phyloP scores from a whole-genome alignment of 2,888 invertebrate genomes.

The Cerastoderma edule region DNA sequence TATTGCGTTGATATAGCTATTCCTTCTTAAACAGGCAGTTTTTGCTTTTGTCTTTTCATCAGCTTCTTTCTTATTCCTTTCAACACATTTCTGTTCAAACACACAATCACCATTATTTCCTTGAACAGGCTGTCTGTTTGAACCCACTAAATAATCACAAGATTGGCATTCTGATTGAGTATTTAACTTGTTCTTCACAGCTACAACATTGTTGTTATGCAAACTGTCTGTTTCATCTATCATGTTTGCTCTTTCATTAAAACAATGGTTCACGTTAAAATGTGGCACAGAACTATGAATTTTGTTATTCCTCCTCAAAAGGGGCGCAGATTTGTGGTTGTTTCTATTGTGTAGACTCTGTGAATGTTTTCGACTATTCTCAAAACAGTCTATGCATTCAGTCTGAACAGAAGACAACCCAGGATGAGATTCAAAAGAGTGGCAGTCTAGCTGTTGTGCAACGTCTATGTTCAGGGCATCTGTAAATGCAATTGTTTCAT shows the following conservation, averaged over 20 bases:
- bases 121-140: too few species aligned
- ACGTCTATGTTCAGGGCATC: slow-evolving; percentile 75
- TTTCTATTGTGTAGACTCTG: slow-evolving; percentile 5
- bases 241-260: background rate
- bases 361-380: background rate
- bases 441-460: slow-evolving; percentile 30
- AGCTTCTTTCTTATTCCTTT: background rate
- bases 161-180: background rate
- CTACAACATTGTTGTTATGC: slow-evolving; percentile 13
- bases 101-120: too few species aligned
- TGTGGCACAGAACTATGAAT: slow-evolving; percentile 1
- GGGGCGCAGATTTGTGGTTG: slow-evolving; percentile 40
- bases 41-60: background rate
- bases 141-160: background rate
- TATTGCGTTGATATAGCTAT: slow-evolving; percentile 62
- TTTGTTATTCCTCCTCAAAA: slow-evolving; percentile 30
- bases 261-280: background rate
- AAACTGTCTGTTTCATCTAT: slow-evolving; percentile 1
- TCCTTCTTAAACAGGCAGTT: slow-evolving; percentile 34
- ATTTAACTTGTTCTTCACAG: slow-evolving; percentile 2
- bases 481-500: slow-evolving; percentile 63
- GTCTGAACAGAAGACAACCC: slow-evolving; percentile 3
- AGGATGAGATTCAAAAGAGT: background rate
- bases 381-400: slow-evolving; percentile 28
- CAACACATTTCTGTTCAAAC: too few species aligned